Conservation (phyloP, 2,113 vertebrate species). For the Syngnathus floridae region DNA sequence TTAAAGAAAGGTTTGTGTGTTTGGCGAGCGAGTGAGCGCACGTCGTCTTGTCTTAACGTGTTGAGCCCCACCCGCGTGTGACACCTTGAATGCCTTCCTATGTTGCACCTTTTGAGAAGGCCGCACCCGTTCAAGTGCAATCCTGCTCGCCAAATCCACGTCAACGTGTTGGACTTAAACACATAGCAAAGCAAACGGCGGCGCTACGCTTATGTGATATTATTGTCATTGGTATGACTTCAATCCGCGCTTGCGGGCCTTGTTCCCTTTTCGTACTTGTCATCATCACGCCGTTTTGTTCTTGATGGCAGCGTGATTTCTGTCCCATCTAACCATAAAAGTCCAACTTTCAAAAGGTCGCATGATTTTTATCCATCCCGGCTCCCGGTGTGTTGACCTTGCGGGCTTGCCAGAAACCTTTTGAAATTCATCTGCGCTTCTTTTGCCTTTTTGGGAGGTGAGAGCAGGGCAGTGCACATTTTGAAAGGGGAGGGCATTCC, state of each 20-base stretch:
- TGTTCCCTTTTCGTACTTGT: neutral
- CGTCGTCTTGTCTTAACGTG: neutral
- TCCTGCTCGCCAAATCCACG: neutral
- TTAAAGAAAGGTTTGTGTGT: no score
- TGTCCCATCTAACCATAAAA: neutral
- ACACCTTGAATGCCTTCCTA: neutral
- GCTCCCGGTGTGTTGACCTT: conserved; percentile 6
- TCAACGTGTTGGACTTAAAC: neutral
- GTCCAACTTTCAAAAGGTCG: neutral
- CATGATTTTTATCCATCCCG: conserved; percentile 1
- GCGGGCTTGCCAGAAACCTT: conserved; percentile 28
- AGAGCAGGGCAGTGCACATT: conserved; percentile 15
- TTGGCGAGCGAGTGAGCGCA: neutral
- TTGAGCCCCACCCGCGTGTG: neutral
- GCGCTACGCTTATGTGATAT: no score
- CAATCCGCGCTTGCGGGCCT: no score
- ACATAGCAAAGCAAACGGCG: neutral
- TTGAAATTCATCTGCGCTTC: conserved; percentile 18
- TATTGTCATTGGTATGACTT: no score
- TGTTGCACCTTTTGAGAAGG: neutral
- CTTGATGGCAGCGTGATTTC: neutral
- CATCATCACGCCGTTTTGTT: neutral
- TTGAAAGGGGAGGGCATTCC: conserved; percentile 60
- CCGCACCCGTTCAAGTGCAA: neutral
- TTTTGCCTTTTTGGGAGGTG: conserved; percentile 36